Conservation (phyloP, 2,888 invertebrate species). For the Sicus ferrugineus region DNA sequence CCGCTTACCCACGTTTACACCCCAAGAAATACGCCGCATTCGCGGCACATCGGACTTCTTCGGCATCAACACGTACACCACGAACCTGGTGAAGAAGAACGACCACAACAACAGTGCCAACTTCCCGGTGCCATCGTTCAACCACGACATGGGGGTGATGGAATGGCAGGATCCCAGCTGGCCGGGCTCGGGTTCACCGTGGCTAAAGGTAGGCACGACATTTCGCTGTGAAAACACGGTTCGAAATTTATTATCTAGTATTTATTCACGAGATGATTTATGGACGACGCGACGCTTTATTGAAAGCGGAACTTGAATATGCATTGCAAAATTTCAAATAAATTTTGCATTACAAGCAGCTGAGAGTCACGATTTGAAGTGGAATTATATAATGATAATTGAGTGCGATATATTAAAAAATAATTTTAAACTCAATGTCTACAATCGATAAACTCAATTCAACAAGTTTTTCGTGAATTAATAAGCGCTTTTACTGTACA, state of each 20-base stretch:
- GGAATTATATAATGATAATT: not conserved
- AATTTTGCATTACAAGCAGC: not conserved
- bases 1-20: slow-evolving; percentile 71
- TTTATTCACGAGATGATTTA: not conserved
- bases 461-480: too few relatives aligned
- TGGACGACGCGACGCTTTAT: not conserved
- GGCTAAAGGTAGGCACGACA: slow-evolving; percentile 68
- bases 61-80: slow-evolving; percentile 78
- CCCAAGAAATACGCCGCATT: slow-evolving; percentile 69
- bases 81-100: slow-evolving; percentile 64
- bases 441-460: not conserved
- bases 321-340: too few relatives aligned
- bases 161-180: slow-evolving; percentile 69
- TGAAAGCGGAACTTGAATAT: slow-evolving; percentile 6
- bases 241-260: not conserved
- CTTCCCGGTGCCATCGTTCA: slow-evolving; percentile 67
- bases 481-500: too few relatives aligned
- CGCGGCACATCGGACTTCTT: slow-evolving; percentile 75
- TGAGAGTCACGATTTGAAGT: not conserved
- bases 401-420: too few relatives aligned
- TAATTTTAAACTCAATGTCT: too few relatives aligned
- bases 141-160: slow-evolving; percentile 71
- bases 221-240: not conserved
- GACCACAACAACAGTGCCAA: slow-evolving; percentile 62
- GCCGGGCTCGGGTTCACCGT: slow-evolving; percentile 70